These are phyloP conservation scores for Archips xylosteana DNA, from an alignment of 2,888 invertebrate species.

Conservation along the genomic window DNA sequence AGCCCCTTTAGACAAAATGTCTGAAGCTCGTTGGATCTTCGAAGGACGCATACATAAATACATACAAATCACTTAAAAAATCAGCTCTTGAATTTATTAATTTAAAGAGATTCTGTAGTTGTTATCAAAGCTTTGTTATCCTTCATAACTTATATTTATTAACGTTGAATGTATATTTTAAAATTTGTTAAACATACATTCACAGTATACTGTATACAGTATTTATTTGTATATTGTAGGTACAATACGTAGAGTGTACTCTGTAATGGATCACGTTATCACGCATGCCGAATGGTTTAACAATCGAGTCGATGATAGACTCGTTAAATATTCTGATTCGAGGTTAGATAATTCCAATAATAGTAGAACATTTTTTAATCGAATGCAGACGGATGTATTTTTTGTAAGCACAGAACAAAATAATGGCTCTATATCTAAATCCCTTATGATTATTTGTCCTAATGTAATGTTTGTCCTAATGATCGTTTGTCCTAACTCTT, in stretches of 20 bases:
- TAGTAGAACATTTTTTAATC: no score
- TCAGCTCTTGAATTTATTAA: no score
- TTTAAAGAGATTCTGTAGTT: no score
- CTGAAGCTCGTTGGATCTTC: neutral
- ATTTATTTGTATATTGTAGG: neutral
- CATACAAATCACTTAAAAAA: neutral
- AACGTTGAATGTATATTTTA: no score
- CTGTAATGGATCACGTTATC: conserved; percentile 3
- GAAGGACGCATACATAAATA: neutral
- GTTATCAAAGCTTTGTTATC: no score
- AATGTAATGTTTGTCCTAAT: no score
- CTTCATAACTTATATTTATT: no score
- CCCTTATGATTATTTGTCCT: no score
- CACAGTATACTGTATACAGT: neutral
- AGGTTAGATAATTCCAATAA: neutral
- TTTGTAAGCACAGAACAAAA: neutral
- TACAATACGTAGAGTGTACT: neutral
- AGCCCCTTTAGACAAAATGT: neutral
- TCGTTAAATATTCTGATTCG: neutral
- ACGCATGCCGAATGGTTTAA: neutral
- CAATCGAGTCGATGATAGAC: neutral
- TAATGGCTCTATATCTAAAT: no score
- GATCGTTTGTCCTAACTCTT: no score
- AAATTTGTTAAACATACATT: neutral
- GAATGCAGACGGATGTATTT: no score